Base-by-base conservation (phyloP, 2,113 vertebrate genomes). In the Cynoglossus semilaevis region DNA sequence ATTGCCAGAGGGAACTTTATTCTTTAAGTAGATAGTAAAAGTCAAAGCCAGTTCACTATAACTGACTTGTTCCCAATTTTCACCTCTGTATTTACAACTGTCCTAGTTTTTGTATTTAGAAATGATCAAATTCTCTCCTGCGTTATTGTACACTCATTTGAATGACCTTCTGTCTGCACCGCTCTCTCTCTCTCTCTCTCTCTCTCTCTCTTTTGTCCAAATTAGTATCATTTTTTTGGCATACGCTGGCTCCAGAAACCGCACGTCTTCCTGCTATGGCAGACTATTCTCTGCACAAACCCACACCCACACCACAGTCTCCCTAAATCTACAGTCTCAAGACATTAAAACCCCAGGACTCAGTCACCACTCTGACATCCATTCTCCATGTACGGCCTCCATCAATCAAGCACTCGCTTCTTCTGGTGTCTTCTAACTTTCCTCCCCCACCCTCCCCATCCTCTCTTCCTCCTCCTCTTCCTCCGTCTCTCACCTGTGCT, bases 401-500 rank as follows among this genome's bases (percentile, higher is more conserved):
- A 29, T 60, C 53, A 42, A 40, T 70, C 45, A 52, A 38, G 19
- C 19, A 4, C 41, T 53, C 1, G 52, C 50, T 38, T 40, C 29
- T 47, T 16, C 9, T 15, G 12, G 15, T 48, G 37, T 16, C 51
- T 45, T 36, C 35, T 15, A 14, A 40, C 22, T 18, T 29, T n/a
- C 34, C 37, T 7, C 13, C 11, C 3, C 15, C 34, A 2, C 8
- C 14, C 22, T 15, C 38, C 22, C 15, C 2, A 16, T 41, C 34
- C 18, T 5, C 45, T 58, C 37, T 8, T 16, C 11, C 9, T 5
- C 16, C 34, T 40, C 14, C 36, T 4, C 38, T 7, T 29, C 35
- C 19, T 17, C 7, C 2, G 40, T 17, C 29, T 14, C 86, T 17
- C 54, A 96, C 95, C 95, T 7, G 93, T 90, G 84, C 96, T 98